Percentiles rank a stretch among this genome's conserved stretches.
Conservation (phyloP, 2,888 invertebrate genomes). For the Azorinus chamasolen region DNA sequence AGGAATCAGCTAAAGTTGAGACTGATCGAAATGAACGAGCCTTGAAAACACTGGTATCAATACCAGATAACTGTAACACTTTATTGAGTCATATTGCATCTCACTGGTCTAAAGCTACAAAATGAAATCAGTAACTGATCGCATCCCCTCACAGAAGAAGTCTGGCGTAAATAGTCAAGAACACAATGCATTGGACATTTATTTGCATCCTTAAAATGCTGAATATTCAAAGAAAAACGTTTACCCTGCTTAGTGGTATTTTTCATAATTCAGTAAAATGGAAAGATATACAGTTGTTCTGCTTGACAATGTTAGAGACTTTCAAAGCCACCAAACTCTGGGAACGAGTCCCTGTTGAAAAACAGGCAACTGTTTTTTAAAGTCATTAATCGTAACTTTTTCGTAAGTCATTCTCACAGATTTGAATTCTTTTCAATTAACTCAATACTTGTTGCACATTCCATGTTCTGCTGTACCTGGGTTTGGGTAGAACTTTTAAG, state of each 20-base stretch:
- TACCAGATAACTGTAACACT: slow-evolving; percentile 32
- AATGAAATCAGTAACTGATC: slow-evolving; percentile 40
- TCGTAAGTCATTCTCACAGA: no score
- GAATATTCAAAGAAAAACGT: slow-evolving; percentile 17
- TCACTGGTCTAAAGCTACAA: slow-evolving; percentile 35
- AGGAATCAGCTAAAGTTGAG: slow-evolving; percentile 27
- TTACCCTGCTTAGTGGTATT: slow-evolving; percentile 13
- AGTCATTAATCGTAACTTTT: slow-evolving; percentile 25
- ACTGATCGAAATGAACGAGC: slow-evolving; percentile 42
- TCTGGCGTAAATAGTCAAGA: slow-evolving; percentile 20
- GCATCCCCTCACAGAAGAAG: slow-evolving; percentile 7
- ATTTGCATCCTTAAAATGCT: slow-evolving; percentile 34
- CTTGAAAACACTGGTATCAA: slow-evolving; percentile 31
- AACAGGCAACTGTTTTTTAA: slow-evolving; percentile 34
- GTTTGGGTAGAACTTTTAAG: slow-evolving; percentile 13
- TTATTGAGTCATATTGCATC: slow-evolving; percentile 45
- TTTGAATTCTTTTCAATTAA: slow-evolving; percentile 20
- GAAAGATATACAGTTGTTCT: slow-evolving; percentile 18
- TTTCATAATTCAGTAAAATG: slow-evolving; percentile 2
- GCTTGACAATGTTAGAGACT: slow-evolving; percentile 24
- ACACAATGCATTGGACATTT: slow-evolving; percentile 49
- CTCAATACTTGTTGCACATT: slow-evolving; percentile 31
- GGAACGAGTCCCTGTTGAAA: slow-evolving; percentile 30
- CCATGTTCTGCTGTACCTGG: slow-evolving; percentile 41
- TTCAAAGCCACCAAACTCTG: slow-evolving; percentile 35